Base-by-base conservation (phyloP, 2,888 invertebrate genomes). In the Metalampra italica region DNA sequence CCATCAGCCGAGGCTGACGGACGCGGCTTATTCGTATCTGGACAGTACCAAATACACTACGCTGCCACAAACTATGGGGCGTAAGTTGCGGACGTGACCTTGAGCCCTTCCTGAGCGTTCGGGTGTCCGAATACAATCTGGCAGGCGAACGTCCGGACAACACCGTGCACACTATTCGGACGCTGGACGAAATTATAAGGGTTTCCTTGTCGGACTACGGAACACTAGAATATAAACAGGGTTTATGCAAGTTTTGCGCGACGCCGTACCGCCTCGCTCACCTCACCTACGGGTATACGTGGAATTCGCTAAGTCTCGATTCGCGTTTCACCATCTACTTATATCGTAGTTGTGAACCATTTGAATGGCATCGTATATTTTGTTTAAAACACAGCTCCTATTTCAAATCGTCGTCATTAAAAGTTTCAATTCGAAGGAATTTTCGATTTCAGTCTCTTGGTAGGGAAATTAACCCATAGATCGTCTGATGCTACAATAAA, bases 221-320 rank as follows among this genome's bases (percentile, higher is more conserved):
- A 37, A 11, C 37, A 4, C 37, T 13, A 37, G 14, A 39, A 13
- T 4, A 2, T 11, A 11, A 34, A 44, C 37, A 38, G 39, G 45
- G 14, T 57, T 55, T 52, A 57, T 59, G 59, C 53, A 51, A 54
- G 53, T 51, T 13, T 14, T 14, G 52, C 53, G 48, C 48, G 14
- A 15, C 38, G 7, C 1, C 39, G 22, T 22, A 22, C 22, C 22
- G 22, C 22, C 22, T 22, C 15, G 9, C 39, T 9, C 13, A 34
- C 14, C 39, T 39, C 13, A 39, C 14, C 15, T 13, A 43, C 9
- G 34, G 1, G 44, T 36, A 15, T 13, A 43, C 9, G 34, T 8
- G 44, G 44, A 15, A 45, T 45, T 36, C 12, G 36, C 37, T 45
- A 37, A 45, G 37, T 37, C 44, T n/a, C 37, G 44, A 15, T 37